Evolutionary conservation across 2,888 invertebrate species (phyloP).

Genomic region (Aethes cnicana): DNA sequence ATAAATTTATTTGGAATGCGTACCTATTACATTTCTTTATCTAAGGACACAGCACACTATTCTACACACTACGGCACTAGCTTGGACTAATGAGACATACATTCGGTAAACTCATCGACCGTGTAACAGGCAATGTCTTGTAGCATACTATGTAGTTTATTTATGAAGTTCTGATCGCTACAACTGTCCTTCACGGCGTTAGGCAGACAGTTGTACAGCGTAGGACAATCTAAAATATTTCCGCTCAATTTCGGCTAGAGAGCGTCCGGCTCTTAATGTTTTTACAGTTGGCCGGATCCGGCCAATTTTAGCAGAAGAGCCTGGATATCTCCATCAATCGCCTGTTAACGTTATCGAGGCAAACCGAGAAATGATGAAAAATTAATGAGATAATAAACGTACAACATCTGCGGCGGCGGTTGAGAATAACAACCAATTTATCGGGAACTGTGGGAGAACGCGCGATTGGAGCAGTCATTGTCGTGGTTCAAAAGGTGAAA

Average conservation of each 20-base stretch:
- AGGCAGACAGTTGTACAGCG: too few relatives aligned
- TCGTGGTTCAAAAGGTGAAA: slow-evolving; percentile 33
- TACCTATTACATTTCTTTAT: too few relatives aligned
- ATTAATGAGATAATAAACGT: slow-evolving; percentile 69
- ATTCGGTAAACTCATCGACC: too few relatives aligned
- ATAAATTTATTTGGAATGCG: too few relatives aligned
- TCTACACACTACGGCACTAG: too few relatives aligned
- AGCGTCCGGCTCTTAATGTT: not conserved
- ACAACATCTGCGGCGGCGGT: slow-evolving; percentile 61
- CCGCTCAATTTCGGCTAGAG: not conserved
- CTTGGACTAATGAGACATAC: too few relatives aligned
- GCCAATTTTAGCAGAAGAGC: slow-evolving; percentile 16
- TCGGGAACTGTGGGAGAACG: slow-evolving; percentile 41
- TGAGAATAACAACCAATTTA: slow-evolving; percentile 44
- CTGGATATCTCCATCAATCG: slow-evolving; percentile 41
- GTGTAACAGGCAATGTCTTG: too few relatives aligned
- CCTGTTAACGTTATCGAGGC: slow-evolving; percentile 51
- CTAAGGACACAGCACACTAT: too few relatives aligned
- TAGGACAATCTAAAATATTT: not conserved
- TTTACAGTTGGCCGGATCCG: slow-evolving; percentile 11
- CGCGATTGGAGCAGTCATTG: slow-evolving; percentile 27
- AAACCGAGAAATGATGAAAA: slow-evolving; percentile 52
- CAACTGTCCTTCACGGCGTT: too few relatives aligned
- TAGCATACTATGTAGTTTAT: too few relatives aligned
- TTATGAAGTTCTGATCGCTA: too few relatives aligned